A percentile compares a stretch with the other conserved stretches of the same genome.
Evolutionary conservation across 2,888 invertebrate species (phyloP).

Genomic region (Autographa gamma): DNA sequence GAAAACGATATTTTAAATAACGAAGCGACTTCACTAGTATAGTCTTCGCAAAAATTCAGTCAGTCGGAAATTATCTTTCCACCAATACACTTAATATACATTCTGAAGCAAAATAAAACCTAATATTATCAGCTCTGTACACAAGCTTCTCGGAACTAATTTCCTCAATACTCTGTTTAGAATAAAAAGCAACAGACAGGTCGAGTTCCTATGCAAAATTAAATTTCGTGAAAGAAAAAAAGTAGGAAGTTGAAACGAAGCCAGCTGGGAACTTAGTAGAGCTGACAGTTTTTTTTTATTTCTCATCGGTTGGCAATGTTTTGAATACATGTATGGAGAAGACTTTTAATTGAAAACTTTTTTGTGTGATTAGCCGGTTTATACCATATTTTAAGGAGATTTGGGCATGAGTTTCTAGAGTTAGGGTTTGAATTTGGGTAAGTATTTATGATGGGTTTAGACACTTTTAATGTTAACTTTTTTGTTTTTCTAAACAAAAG

Average conservation of each 20-base stretch:
- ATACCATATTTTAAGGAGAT: too few species aligned
- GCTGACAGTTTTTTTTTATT: background rate
- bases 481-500: too few species aligned
- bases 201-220: conserved; percentile 3
- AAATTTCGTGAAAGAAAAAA: conserved; percentile 3
- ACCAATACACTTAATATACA: background rate
- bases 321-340: background rate
- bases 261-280: conserved; percentile 2
- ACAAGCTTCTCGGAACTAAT: background rate
- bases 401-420: too few species aligned
- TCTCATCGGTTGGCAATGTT: conserved; percentile 4
- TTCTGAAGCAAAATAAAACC: background rate
- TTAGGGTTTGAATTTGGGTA: too few species aligned
- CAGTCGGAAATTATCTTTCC: too few species aligned
- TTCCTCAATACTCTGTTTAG: conserved; percentile 5
- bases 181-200: conserved; percentile 2
- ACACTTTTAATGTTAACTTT: too few species aligned
- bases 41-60: too few species aligned
- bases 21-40: too few species aligned
- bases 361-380: background rate
- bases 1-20: too few species aligned
- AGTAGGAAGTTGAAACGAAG: conserved; percentile 6
- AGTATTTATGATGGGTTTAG: too few species aligned
- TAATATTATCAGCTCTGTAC: background rate
- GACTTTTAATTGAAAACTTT: background rate